Evolutionary conservation across 2,888 invertebrate genomes (phyloP), one percentile per base, ranked within the genome.

Genomic region (Listrodromus nycthemerus): DNA sequence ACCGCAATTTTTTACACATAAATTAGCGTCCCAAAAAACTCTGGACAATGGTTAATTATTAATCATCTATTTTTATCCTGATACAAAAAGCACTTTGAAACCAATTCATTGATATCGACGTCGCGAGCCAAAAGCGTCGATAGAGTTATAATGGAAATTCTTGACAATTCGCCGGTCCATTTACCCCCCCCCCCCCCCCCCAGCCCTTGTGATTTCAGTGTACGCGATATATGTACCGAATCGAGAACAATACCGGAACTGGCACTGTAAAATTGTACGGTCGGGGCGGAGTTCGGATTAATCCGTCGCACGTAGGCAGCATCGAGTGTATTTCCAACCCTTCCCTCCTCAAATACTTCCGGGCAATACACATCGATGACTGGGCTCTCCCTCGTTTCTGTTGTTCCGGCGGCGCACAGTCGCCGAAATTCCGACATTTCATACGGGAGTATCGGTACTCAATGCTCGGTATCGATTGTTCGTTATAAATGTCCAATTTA

Each of bases 391-490:
- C 16, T 27, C 45, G 73, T 7, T 48, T 61, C 1, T 10, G 41
- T 8, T n/a, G 52, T 5, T 71, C 21, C 33, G 30, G 5, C 24
- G 27, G 10, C 41, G 45, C 27, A 63, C 48, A 61, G 63, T 74
- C 48, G 73, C 63, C 27, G 63, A 63, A 74, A 61, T 63, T 30
- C 48, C 33, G 73, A 74, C 73, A 63, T 63, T 74, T 63, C 63
- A 30, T 30, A 3, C 16, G 24, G 65, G 50, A 63, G 63, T 65
- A 75, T 48, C 10, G 30, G 41, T 48, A 63, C 48, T 74, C 65
- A 33, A 65, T 50, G 8, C 65, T 45, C 74, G 45, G 63, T 65
- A 75, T 75, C 65, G 74, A 75, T 75, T 75, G 74, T 73, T 73
- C 63, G 74, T 65, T 61, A 73, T 61, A 61, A 73, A 73, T 73